Conservation (phyloP, 2,888 invertebrate species). For the Dinocampus coccinellae region DNA sequence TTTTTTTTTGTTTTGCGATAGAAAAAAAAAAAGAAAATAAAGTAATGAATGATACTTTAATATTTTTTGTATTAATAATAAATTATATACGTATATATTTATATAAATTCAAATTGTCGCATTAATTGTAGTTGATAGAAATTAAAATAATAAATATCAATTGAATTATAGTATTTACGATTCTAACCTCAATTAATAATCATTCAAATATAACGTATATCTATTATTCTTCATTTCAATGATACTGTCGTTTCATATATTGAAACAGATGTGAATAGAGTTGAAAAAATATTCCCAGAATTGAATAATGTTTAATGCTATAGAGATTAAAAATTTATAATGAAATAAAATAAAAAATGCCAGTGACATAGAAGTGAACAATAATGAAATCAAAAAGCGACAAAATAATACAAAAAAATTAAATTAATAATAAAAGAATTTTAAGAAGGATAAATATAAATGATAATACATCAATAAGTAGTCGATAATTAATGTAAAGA, state of each 20-base stretch:
- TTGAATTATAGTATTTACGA: constrained; percentile 5
- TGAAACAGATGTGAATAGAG: constrained; percentile 15
- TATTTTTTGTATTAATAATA: not conserved
- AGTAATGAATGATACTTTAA: not conserved
- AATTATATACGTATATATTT: too few relatives aligned
- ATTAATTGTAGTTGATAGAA: not conserved
- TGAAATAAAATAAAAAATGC: too few relatives aligned
- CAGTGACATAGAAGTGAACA: too few relatives aligned
- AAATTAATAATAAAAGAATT: not conserved
- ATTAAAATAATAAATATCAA: not conserved
- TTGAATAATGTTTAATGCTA: not conserved
- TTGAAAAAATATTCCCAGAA: constrained; percentile 11
- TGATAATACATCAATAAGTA: constrained; percentile 19
- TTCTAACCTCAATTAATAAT: constrained; percentile 5
- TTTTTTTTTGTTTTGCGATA: constrained; percentile 13
- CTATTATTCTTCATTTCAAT: not conserved
- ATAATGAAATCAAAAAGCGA: not conserved
- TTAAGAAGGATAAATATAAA: constrained; percentile 14
- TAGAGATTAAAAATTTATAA: not conserved
- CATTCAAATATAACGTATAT: too few relatives aligned
- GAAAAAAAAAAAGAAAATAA: constrained; percentile 6
- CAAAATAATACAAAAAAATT: not conserved
- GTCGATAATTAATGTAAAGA: constrained; percentile 4
- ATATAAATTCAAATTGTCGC: too few relatives aligned
- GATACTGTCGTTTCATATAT: not conserved